Conservation (phyloP, 2,113 vertebrate genomes). For the Macaca fascicularis region T2T-MFA8v1.1 NC_088378.1:162250501-162251000, state of each 20-base stretch:
- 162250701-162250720: background rate
- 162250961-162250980: background rate
- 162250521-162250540: constrained; percentile 83
- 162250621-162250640: background rate
- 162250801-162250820: background rate
- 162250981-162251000: background rate
- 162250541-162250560: constrained; percentile 93
- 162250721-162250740: background rate
- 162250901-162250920: background rate
- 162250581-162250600: background rate
- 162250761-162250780: background rate
- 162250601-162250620: background rate
- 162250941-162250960: background rate
- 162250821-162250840: background rate
- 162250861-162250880: background rate
- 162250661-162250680: background rate
- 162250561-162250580: constrained; percentile 79
- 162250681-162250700: background rate
- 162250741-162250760: background rate
- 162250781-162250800: background rate
- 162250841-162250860: background rate
- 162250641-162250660: background rate
- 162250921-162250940: background rate
- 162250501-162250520: constrained; percentile 95
- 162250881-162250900: background rate